Base-by-base conservation (phyloP, 2,113 vertebrate species). In the Thunnus thynnus region DNA sequence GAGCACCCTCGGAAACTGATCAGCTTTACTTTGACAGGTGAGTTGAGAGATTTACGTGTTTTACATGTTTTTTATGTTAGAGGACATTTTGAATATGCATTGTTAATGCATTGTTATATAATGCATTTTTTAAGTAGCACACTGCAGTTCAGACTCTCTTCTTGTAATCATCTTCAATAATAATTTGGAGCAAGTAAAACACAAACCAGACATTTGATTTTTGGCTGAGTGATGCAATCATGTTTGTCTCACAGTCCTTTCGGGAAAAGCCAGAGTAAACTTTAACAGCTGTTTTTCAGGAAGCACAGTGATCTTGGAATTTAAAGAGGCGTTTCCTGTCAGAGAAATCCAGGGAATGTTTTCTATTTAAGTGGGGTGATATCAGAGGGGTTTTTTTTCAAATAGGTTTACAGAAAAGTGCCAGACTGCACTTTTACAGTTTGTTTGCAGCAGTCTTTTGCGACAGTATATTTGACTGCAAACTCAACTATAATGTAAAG, bases 1-100 rank as follows among this genome's bases (percentile, higher is more conserved):
- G 97, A 99, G n/a, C 96, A 97, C 73, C 97, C 95, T 51, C 95
- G 97, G 27, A 99, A 98, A 91, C 95, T 99, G 36, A 95, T 98
- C 91, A 99, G 97, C 95, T 99, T 99, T 78, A 98, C 97, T 0
- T 83, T 99, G 22, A 98, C 97, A 90, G 98, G 98, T 99, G 94
- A 94, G 94, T 58, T 48, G 63, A 78, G 2, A 0, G 16, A 51
- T 65, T 30, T 3, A 30, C 13, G 17, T n/a, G 6, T 16, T 5
- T 41, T 1, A 27, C 13, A 52, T 4, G 3, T 57, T 17, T 20
- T 57, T 58, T 18, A 10, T 55, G 10, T 69, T 12, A 25, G 16
- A 48, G 6, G n/a, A 32, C 1, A 16, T 48, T 50, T 36, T 41
- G 8, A 22, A 25, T 30, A 8, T 4, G 32, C 32, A 6, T 36